Evolutionary conservation across 2,888 invertebrate species (phyloP).

Genomic region (Sarcophaga rosellei): DNA sequence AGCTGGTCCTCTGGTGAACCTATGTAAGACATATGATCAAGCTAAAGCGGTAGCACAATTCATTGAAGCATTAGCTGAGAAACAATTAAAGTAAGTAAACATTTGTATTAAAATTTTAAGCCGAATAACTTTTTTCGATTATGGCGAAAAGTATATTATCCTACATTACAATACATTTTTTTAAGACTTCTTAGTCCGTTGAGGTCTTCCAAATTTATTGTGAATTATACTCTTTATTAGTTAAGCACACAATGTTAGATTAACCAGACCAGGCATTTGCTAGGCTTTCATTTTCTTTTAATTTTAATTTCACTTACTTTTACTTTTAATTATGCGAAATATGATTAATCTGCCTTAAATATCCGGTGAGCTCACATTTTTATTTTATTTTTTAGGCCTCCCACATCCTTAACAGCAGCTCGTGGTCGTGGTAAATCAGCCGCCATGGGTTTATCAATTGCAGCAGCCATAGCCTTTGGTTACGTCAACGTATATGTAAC

Average conservation of each 20-base stretch:
- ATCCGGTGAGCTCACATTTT: too few species aligned
- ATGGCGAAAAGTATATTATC: too few species aligned
- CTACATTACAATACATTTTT: too few species aligned
- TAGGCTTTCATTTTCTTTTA: too few species aligned
- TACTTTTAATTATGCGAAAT: too few species aligned
- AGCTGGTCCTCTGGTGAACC: constrained; percentile 92
- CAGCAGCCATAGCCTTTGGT: constrained; percentile 91
- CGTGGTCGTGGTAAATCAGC: constrained; percentile 99
- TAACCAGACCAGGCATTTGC: too few species aligned
- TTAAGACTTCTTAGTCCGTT: not conserved
- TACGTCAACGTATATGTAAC: constrained; percentile 97
- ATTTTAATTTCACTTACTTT: too few species aligned
- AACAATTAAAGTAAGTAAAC: constrained; percentile 83
- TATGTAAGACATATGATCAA: constrained; percentile 96
- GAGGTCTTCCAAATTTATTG: not conserved
- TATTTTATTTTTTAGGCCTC: constrained; percentile 84
- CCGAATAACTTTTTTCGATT: too few species aligned
- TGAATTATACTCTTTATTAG: too few species aligned
- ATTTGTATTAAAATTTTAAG: not conserved
- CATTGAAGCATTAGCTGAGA: constrained; percentile 97
- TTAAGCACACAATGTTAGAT: too few species aligned
- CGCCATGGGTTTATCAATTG: constrained; percentile 95
- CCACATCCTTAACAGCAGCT: constrained; percentile 97
- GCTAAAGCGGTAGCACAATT: constrained; percentile 95
- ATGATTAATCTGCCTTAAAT: too few species aligned